Percentiles rank a stretch among this genome's conserved stretches.
Evolutionary conservation across 37 sponge, comb jelly and placozoan species (phyloP).

Genomic region (Bolinopsis microptera): DNA sequence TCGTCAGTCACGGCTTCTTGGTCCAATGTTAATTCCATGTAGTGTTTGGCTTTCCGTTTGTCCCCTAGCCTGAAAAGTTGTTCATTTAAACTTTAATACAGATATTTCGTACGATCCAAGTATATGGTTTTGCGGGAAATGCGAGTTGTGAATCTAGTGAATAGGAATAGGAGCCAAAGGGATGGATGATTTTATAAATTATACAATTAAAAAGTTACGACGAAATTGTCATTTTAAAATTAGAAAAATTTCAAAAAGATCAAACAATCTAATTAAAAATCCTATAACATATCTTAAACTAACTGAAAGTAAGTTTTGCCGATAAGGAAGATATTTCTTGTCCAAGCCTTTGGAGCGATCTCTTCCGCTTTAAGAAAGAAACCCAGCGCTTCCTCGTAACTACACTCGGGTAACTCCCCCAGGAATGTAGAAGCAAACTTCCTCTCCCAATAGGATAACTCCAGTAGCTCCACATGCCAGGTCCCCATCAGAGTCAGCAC

Average conservation of each 20-base stretch:
- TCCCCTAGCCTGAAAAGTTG: conserved; percentile 49
- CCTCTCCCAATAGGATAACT: neutral
- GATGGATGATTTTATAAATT: too few species aligned
- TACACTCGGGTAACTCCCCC: neutral
- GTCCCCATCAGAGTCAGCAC: conserved; percentile 25
- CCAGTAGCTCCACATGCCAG: conserved; percentile 53
- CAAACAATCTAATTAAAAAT: neutral
- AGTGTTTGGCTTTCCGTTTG: neutral
- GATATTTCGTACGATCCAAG: too few species aligned
- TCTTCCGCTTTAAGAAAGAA: conserved; percentile 26
- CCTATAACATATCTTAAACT: neutral
- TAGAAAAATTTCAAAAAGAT: too few species aligned
- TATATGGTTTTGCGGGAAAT: too few species aligned
- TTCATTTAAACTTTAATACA: too few species aligned
- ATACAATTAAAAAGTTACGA: too few species aligned
- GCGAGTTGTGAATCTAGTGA: too few species aligned
- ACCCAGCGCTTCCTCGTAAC: conserved; percentile 27
- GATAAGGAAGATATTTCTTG: conserved; percentile 31
- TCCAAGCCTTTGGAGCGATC: neutral
- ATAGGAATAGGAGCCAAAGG: too few species aligned
- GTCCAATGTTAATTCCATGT: neutral
- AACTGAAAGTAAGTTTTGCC: conserved; percentile 8
- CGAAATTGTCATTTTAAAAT: too few species aligned
- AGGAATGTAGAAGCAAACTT: conserved; percentile 26
- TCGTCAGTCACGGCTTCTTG: neutral